phyloP scores from a whole-genome alignment of 2,797 vertebrate genomes.

The Schizopygopsis pylzovi region DNA sequence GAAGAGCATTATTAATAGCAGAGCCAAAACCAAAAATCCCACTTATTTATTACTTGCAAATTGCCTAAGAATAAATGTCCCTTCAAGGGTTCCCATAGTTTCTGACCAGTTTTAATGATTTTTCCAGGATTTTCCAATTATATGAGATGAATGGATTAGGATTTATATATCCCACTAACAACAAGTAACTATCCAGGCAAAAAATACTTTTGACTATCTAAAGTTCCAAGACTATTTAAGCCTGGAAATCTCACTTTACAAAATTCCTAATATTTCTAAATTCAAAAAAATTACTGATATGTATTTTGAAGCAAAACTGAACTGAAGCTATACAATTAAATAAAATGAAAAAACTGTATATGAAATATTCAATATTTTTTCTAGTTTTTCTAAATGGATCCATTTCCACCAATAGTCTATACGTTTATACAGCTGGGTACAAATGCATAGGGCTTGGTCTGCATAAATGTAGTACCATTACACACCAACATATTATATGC shows the following conservation, averaged over 20 bases:
- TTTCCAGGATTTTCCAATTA: background rate
- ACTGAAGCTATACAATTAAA: background rate
- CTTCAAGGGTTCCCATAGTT: background rate
- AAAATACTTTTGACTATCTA: background rate
- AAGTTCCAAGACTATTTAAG: background rate
- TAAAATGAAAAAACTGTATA: background rate
- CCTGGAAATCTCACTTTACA: background rate
- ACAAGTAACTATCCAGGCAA: too few species aligned
- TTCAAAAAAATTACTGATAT: background rate
- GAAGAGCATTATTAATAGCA: background rate
- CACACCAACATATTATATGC: background rate
- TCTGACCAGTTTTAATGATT: background rate
- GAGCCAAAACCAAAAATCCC: background rate
- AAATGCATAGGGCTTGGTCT: background rate
- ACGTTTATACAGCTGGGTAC: background rate
- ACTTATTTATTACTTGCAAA: constrained; percentile 15
- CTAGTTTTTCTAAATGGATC: background rate
- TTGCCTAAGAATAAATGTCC: background rate
- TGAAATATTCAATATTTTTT: background rate
- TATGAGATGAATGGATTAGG: background rate
- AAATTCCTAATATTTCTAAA: background rate
- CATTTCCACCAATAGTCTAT: background rate
- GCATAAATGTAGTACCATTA: background rate
- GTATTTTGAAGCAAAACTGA: background rate
- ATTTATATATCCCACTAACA: background rate